Evolutionary conservation across 1,140 invertebrate species (phyloP).

Genomic region (Nephotettix cincticeps): DNA sequence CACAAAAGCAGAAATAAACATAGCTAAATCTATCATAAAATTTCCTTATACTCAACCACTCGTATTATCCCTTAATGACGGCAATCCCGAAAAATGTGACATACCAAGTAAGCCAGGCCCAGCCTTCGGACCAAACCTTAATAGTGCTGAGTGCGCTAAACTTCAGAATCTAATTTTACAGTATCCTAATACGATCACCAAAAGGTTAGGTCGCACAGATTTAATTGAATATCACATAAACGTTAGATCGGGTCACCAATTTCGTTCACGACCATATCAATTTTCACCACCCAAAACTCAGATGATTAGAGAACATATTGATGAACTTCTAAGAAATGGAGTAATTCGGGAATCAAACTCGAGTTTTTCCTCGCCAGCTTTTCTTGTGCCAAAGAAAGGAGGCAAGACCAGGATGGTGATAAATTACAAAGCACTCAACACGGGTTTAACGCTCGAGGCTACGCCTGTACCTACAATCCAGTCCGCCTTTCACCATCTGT

Average conservation of each 20-base stretch:
- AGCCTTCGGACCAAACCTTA: background rate
- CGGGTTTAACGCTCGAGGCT: background rate
- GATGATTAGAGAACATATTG: background rate
- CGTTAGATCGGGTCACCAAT: background rate
- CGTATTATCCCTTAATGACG: background rate
- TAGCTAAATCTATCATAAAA: background rate
- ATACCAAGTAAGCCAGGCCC: background rate
- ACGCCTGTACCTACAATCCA: background rate
- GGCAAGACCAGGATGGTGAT: slow-evolving; percentile 1
- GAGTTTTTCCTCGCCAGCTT: background rate
- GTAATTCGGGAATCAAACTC: background rate
- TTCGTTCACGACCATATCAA: background rate
- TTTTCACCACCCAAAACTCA: background rate
- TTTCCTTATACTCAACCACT: background rate
- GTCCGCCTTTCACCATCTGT: background rate
- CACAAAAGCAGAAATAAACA: background rate
- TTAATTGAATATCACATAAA: background rate
- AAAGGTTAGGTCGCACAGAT: background rate
- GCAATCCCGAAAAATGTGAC: background rate
- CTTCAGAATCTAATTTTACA: background rate
- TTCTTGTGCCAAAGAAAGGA: slow-evolving; percentile 1
- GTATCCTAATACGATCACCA: background rate
- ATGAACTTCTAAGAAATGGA: background rate
- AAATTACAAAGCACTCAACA: background rate
- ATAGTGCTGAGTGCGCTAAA: background rate